Base-by-base conservation (phyloP, 1,140 invertebrate genomes). In the Chlorops oryzae region DNA sequence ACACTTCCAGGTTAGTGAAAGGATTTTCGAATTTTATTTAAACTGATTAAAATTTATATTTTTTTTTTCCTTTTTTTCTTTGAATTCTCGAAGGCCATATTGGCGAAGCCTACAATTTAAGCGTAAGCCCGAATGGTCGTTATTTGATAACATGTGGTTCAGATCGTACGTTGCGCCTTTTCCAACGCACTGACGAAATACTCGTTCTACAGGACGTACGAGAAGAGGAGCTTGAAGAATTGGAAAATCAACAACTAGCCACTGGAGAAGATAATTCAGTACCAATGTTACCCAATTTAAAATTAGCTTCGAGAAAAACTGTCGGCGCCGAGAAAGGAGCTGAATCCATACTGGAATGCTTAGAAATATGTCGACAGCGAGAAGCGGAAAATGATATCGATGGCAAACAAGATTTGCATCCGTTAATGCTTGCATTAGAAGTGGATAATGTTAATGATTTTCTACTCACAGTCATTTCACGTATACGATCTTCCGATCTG, bases 141-240 rank as follows among this genome's bases (percentile, higher is more conserved):
- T 86, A 81, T 73, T 75, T 92, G 32, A 83, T 86, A 3, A 88
- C 86, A 21, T 87, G 87, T 59, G 94, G 95, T 28, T 84, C 88
- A 6, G 96, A 99, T 76, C 82, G 84, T 58, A 88, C 92, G 17
- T 67, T 99, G 37, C 78, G 96, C 22, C 67, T 98, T 22, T 97
- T 84, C 79, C 81, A 92, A 65, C 85, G 87, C 62, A 90, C 90
- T 2, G 79, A 87, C 39, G 94, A 99, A 73, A 83, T 88, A 2
- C 77, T 99, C 25, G 88, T 98, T 27, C 74, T 98, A 6, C 85
- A 94, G 64, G 96, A 99, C 71, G 82, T 94, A 57, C 82, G 85
- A 58, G 96, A 99, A 75, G 79, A 84, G 54, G 86, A 89, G 65
- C 79, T 88, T 28, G 86, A 87, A 64, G 78, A 80, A 51, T 71